Conservation (phyloP, 1,140 invertebrate genomes). For the Drosophila sp. region DNA sequence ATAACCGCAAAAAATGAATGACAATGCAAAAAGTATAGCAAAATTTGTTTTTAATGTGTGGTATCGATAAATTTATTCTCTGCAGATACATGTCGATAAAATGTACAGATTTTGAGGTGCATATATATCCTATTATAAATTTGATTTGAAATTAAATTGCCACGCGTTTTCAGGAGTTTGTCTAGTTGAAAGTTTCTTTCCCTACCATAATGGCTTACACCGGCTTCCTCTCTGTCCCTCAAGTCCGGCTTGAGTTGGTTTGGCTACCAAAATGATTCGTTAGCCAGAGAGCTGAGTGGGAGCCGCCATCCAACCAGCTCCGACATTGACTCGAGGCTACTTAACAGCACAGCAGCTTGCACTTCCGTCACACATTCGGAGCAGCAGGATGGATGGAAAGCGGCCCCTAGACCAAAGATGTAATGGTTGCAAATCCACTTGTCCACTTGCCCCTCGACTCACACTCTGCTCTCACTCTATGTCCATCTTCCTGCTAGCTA, state of each 20-base stretch:
- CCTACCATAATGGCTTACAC: not conserved
- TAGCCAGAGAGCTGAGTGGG: constrained; percentile 34
- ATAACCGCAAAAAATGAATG: no score
- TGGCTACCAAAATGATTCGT: constrained; percentile 51
- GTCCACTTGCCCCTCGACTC: constrained; percentile 23
- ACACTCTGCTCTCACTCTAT: not conserved
- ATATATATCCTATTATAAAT: no score
- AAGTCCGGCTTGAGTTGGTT: constrained; percentile 46
- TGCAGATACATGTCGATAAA: no score
- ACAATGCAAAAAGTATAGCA: no score
- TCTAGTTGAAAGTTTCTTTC: not conserved
- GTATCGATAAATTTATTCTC: no score
- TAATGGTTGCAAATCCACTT: constrained; percentile 74
- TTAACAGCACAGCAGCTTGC: constrained; percentile 71
- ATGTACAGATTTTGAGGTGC: no score
- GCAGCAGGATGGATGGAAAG: not conserved
- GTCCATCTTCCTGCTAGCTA: no score
- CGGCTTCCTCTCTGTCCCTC: not conserved
- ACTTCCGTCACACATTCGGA: constrained; percentile 47
- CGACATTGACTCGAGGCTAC: constrained; percentile 59
- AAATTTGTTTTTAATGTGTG: no score
- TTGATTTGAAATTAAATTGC: not conserved
- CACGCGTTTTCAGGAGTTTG: not conserved
- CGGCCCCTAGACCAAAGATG: constrained; percentile 50
- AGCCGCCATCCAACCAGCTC: not conserved